phyloP scores from a whole-genome alignment of 2,888 invertebrate genomes.

The Caenorhabditis sp. region DNA sequence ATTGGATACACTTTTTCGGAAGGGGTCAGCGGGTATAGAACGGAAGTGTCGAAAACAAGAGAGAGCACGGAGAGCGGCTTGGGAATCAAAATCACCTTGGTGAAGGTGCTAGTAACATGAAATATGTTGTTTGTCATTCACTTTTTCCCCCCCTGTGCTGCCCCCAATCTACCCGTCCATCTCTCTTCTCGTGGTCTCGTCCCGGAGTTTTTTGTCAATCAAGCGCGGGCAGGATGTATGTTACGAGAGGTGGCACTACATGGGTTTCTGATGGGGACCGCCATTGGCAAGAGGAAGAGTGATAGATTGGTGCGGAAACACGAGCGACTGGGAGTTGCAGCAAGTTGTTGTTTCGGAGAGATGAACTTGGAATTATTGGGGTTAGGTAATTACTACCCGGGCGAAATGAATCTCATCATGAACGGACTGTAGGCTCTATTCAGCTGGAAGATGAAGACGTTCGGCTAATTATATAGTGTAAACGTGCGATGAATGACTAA shows the following conservation, averaged over 20 bases:
- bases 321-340: conserved; percentile 9
- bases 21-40: conserved; percentile 7
- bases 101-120: conserved; percentile 52
- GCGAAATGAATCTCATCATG: conserved; percentile 25
- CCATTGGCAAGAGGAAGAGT: conserved; percentile 45
- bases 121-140: conserved; percentile 60
- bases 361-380: too few species aligned
- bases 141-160: conserved; percentile 3
- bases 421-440: conserved; percentile 25
- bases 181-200: conserved; percentile 37
- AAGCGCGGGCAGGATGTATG: conserved; percentile 59
- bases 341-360: conserved; percentile 6
- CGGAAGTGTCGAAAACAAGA: conserved; percentile 59
- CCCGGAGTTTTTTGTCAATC: conserved; percentile 60
- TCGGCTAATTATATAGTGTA: conserved; percentile 43
- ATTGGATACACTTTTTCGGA: conserved; percentile 45
- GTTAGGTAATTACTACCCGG: neutral
- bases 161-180: conserved; percentile 10
- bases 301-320: conserved; percentile 52
- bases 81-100: conserved; percentile 43
- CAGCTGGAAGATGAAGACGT: conserved; percentile 25
- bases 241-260: conserved; percentile 61
- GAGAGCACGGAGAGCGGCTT: conserved; percentile 8
- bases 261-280: conserved; percentile 59
- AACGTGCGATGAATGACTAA: conserved; percentile 12